Percentiles rank a stretch among this genome's conserved stretches.
Evolutionary conservation across 1,140 invertebrate species (phyloP).

Genomic region (Hyles euphorbiae): DNA sequence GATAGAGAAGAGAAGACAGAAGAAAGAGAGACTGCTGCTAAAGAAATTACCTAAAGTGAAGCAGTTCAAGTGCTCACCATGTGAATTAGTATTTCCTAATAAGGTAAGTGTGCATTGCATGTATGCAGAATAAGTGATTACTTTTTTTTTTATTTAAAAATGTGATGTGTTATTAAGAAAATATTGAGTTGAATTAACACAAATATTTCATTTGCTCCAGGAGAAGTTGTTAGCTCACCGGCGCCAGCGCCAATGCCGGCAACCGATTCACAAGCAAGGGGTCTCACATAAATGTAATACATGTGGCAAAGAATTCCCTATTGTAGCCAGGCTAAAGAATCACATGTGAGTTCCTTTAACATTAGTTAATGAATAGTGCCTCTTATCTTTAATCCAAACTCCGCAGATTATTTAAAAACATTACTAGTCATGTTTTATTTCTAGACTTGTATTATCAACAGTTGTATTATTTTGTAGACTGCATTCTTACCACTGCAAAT

Average conservation of each 20-base stretch:
- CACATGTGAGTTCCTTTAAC: slow-evolving; percentile 46
- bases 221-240: slow-evolving; percentile 45
- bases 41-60: slow-evolving; percentile 56
- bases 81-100: slow-evolving; percentile 54
- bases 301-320: slow-evolving; percentile 61
- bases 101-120: slow-evolving; percentile 33
- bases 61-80: slow-evolving; percentile 61
- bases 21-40: slow-evolving; percentile 41
- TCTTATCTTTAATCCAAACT: not conserved
- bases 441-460: too few species aligned
- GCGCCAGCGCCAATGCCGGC: slow-evolving; percentile 58
- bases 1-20: slow-evolving; percentile 39
- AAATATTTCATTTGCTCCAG: slow-evolving; percentile 20
- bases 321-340: slow-evolving; percentile 55
- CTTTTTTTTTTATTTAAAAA: too few species aligned
- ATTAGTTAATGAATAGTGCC: too few species aligned
- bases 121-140: too few species aligned
- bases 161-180: not conserved
- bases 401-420: too few species aligned
- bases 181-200: not conserved
- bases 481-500: too few species aligned
- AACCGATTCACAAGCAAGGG: slow-evolving; percentile 53
- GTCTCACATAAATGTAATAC: slow-evolving; percentile 52
- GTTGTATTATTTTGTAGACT: too few species aligned
- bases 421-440: too few species aligned